Conservation (phyloP, 2,888 invertebrate species). For the Teinopalpus imperialis region DNA sequence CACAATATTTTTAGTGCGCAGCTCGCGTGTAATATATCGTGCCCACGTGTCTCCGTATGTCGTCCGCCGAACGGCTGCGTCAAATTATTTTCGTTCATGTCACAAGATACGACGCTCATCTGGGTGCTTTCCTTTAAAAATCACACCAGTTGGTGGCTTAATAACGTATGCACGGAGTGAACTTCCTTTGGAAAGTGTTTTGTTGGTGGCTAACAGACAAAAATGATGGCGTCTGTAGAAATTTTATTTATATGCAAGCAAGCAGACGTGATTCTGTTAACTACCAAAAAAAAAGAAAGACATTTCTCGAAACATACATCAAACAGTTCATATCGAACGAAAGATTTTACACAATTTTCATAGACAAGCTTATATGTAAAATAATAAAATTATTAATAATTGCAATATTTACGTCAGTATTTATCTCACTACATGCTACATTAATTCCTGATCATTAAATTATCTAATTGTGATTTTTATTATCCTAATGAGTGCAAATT, state of each 20-base stretch:
- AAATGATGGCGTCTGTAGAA: too few relatives aligned
- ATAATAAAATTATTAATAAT: too few relatives aligned
- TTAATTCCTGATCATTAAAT: too few relatives aligned
- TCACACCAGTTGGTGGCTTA: slow-evolving; percentile 68
- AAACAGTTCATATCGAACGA: too few relatives aligned
- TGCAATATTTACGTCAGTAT: too few relatives aligned
- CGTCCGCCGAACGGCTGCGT: slow-evolving; percentile 78
- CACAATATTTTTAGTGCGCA: slow-evolving; percentile 82
- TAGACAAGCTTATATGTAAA: too few relatives aligned
- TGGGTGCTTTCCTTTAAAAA: slow-evolving; percentile 80
- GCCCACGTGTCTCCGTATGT: slow-evolving; percentile 81
- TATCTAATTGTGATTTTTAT: too few relatives aligned
- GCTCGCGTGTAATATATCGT: slow-evolving; percentile 81
- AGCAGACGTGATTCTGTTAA: too few relatives aligned
- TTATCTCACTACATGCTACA: too few relatives aligned
- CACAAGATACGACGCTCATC: slow-evolving; percentile 80
- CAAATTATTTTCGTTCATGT: slow-evolving; percentile 82
- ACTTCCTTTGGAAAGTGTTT: slow-evolving; percentile 63
- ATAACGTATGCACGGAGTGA: slow-evolving; percentile 51
- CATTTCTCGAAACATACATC: not conserved
- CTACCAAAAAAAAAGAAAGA: not conserved
- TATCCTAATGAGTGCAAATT: too few relatives aligned
- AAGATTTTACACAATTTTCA: too few relatives aligned
- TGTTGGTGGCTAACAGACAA: not conserved
- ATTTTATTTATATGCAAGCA: too few relatives aligned